Conservation (phyloP, 1,140 invertebrate genomes). For the Phymorhynchus buccinoides region DNA sequence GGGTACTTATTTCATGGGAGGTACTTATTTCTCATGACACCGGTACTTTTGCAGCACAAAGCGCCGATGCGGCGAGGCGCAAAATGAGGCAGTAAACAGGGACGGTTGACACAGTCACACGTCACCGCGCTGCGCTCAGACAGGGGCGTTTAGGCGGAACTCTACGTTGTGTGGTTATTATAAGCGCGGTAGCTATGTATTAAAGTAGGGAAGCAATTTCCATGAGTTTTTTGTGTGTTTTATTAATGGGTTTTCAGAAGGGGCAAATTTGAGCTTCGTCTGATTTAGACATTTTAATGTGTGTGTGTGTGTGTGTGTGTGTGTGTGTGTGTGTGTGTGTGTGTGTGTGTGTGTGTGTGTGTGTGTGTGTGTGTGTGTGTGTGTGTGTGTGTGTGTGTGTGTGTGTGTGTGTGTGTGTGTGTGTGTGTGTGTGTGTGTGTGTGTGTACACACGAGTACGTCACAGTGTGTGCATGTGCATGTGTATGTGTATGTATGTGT, state of each 20-base stretch:
- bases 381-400: not conserved
- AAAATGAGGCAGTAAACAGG: not conserved
- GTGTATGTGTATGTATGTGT: not conserved
- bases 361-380: not conserved
- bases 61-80: not conserved
- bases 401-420: not conserved
- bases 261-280: no score
- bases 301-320: no score
- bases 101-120: not conserved
- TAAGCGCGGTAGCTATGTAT: no score
- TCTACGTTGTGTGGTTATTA: no score
- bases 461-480: not conserved
- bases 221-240: no score
- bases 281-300: no score
- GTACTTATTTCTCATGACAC: no score
- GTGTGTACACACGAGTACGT: not conserved
- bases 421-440: constrained; percentile 9
- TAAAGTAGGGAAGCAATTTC: no score
- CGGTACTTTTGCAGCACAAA: no score
- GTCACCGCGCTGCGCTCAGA: not conserved
- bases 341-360: not conserved
- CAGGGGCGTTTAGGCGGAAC: no score
- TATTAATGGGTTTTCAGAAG: no score
- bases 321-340: not conserved
- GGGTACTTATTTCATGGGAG: no score